These are phyloP conservation scores for Potorous gilbertii DNA, from an alignment of 2,797 vertebrate species.

Conservation along the genomic window DNA sequence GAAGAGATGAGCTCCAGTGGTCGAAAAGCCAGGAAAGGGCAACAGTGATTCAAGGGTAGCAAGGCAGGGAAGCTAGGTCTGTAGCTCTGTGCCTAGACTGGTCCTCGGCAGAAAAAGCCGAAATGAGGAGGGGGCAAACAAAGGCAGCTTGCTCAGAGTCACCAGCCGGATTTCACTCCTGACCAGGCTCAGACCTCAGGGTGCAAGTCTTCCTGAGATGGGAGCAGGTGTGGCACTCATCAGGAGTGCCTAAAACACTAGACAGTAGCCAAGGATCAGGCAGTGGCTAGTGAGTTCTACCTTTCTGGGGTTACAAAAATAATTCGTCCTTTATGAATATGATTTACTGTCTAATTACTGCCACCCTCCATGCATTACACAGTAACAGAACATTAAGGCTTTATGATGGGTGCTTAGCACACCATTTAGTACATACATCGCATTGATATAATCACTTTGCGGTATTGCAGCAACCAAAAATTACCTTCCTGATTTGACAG, in stretches of 20 bases:
- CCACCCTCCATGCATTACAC: neutral
- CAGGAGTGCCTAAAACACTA: neutral
- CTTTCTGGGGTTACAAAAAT: constrained; percentile 23
- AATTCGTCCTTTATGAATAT: constrained; percentile 42
- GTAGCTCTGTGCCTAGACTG: too few species aligned
- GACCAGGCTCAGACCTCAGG: neutral
- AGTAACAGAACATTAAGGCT: constrained; percentile 42
- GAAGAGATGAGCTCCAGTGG: neutral
- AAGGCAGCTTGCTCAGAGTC: too few species aligned
- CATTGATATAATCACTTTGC: neutral
- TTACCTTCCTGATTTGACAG: constrained; percentile 27
- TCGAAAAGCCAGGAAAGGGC: neutral
- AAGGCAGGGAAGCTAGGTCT: neutral
- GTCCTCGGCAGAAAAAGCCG: too few species aligned
- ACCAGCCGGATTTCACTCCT: neutral
- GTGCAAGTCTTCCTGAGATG: neutral
- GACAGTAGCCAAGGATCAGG: neutral
- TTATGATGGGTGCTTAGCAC: neutral
- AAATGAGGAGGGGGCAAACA: too few species aligned
- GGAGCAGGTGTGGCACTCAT: neutral
- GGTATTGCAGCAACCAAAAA: constrained; percentile 35
- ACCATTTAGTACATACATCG: neutral
- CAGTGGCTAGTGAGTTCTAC: constrained; percentile 12
- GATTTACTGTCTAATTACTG: constrained; percentile 38
- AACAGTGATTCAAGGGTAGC: neutral